Percentiles rank a stretch among this genome's conserved stretches.
phyloP scores from a whole-genome alignment of 2,888 invertebrate species.

The Pycnomerus fuliginosus region DNA sequence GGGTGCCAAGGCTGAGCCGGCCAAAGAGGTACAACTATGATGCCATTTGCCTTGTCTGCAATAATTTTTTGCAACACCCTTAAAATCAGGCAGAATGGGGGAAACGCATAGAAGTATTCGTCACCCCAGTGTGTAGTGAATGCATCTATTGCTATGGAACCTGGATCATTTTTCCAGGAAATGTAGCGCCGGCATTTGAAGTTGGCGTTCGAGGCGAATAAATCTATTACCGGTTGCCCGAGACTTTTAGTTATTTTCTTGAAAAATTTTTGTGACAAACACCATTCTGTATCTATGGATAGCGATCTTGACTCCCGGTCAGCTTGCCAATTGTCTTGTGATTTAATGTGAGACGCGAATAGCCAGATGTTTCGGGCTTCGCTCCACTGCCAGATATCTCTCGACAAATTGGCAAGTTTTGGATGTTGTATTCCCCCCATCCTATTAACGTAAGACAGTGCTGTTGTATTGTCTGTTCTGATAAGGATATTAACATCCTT shows the following conservation, averaged over 20 bases:
- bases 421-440: background rate
- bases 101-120: slow-evolving; percentile 4
- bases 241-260: slow-evolving; percentile 5
- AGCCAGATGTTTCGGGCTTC: slow-evolving; percentile 22
- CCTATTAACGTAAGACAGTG: background rate
- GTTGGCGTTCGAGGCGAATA: slow-evolving; percentile 15
- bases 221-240: slow-evolving; percentile 10
- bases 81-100: slow-evolving; percentile 4
- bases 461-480: background rate
- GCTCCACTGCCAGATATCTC: slow-evolving; percentile 26
- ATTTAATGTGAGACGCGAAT: slow-evolving; percentile 17
- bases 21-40: slow-evolving; percentile 8
- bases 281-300: slow-evolving; percentile 16
- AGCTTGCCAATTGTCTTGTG: slow-evolving; percentile 16
- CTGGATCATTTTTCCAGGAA: slow-evolving; percentile 15
- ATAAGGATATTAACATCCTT: background rate
- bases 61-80: slow-evolving; percentile 4
- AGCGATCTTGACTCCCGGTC: slow-evolving; percentile 7
- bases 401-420: too few relatives aligned
- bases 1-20: slow-evolving; percentile 14
- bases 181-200: slow-evolving; percentile 15
- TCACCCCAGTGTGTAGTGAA: slow-evolving; percentile 18
- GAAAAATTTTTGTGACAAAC: slow-evolving; percentile 6
- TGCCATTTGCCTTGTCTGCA: slow-evolving; percentile 2
- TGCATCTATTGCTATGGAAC: slow-evolving; percentile 10